These are phyloP conservation scores for Sebastes ruberrimus DNA, from an alignment of 2,797 vertebrate species.

Conservation along the genomic window DNA sequence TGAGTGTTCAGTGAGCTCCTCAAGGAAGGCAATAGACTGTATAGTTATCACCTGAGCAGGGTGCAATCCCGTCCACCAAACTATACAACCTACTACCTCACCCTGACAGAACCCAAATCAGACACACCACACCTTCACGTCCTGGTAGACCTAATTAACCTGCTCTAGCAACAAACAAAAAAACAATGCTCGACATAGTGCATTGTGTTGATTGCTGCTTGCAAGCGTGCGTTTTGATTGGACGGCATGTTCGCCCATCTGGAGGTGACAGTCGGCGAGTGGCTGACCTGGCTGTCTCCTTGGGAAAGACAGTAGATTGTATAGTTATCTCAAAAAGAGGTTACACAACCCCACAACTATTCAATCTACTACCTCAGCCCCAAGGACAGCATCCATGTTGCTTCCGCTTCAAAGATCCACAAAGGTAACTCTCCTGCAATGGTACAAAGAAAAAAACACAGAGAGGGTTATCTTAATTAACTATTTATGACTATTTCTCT, in stretches of 20 bases:
- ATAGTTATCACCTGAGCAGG: conserved; percentile 95
- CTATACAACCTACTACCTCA: conserved; percentile 99
- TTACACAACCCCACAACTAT: conserved; percentile 90
- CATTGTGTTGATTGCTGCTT: conserved; percentile 7
- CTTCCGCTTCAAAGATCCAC: conserved; percentile 51
- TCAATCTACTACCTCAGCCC: conserved; percentile 98
- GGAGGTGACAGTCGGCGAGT: conserved; percentile 47
- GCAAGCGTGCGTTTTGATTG: conserved; percentile 33
- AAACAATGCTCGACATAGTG: conserved; percentile 1
- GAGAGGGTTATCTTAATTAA: conserved; percentile 39
- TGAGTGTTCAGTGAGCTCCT: conserved; percentile 75
- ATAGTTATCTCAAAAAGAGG: conserved; percentile 93
- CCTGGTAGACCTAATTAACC: conserved; percentile 1
- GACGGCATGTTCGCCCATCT: conserved; percentile 23
- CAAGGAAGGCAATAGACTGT: conserved; percentile 97
- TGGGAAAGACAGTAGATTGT: conserved; percentile 98
- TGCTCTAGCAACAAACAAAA: background rate
- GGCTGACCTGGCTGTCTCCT: conserved; percentile 89
- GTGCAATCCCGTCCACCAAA: conserved; percentile 91
- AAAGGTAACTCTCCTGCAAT: conserved; percentile 56
- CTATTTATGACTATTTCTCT: background rate
- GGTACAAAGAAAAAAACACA: conserved; percentile 51
- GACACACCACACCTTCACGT: conserved; percentile 9
- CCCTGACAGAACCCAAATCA: conserved; percentile 77
- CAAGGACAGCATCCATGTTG: conserved; percentile 88